Conservation (phyloP, 1,140 invertebrate genomes). For the Pseudomyrmex concolor region DNA sequence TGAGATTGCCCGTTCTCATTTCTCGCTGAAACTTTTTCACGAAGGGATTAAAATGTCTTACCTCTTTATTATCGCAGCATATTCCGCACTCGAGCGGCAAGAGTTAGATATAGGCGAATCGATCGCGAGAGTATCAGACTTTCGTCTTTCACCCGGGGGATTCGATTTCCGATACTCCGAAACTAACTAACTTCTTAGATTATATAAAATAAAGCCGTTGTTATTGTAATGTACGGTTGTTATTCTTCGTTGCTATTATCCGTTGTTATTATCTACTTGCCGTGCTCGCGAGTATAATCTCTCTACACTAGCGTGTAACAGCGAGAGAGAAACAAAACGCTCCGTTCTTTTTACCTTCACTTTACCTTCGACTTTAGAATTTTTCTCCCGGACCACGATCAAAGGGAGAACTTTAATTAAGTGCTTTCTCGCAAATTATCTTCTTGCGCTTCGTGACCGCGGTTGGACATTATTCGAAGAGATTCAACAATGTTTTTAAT, state of each 20-base stretch:
- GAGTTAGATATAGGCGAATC: too few species aligned
- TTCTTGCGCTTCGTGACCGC: neutral
- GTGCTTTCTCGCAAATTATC: conserved; percentile 37
- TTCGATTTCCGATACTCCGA: too few species aligned
- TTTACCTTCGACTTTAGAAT: neutral
- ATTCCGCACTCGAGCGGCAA: too few species aligned
- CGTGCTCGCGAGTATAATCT: too few species aligned
- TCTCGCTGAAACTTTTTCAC: conserved; percentile 5
- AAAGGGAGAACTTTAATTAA: conserved; percentile 43
- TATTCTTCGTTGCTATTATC: too few species aligned
- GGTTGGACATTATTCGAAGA: neutral
- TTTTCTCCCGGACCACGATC: neutral
- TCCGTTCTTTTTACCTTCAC: neutral
- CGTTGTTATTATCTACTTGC: too few species aligned
- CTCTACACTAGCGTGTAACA: too few species aligned
- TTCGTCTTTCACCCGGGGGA: too few species aligned
- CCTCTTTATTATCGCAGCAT: neutral
- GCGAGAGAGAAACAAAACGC: neutral
- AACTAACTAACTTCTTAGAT: too few species aligned
- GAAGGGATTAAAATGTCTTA: conserved; percentile 12
- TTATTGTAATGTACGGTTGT: too few species aligned
- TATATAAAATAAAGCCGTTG: too few species aligned
- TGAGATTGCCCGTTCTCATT: neutral
- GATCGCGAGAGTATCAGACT: neutral
- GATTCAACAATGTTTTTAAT: conserved; percentile 24